Percentiles rank a stretch among this genome's conserved stretches.
Conservation (phyloP, 2,888 invertebrate genomes). For the Oligia latruncula region DNA sequence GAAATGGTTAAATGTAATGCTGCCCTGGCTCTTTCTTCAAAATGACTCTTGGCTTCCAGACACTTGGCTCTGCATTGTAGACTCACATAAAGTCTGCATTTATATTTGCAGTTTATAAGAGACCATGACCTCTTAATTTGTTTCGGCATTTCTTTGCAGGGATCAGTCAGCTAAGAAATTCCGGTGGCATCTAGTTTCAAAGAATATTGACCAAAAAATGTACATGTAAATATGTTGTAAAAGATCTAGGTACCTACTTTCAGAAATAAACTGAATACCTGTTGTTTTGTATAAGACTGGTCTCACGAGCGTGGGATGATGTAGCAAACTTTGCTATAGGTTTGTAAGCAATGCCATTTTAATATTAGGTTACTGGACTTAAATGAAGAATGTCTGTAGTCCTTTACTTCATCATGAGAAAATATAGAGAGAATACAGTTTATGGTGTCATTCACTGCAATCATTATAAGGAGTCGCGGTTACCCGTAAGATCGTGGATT, state of each 20-base stretch:
- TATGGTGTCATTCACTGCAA: not conserved
- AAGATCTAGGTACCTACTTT: not conserved
- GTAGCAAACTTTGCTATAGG: not conserved
- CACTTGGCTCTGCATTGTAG: no score
- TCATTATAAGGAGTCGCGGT: not conserved
- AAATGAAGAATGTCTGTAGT: not conserved
- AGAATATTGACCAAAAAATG: not conserved
- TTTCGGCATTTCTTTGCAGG: not conserved
- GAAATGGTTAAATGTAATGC: no score
- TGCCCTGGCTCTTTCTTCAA: no score
- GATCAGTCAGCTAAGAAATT: no score
- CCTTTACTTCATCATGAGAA: not conserved
- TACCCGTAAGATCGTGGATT: not conserved
- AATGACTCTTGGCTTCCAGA: no score
- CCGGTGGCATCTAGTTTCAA: not conserved
- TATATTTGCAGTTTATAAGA: not conserved
- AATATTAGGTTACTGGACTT: conserved; percentile 14
- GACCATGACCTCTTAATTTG: not conserved
- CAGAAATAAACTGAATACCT: not conserved
- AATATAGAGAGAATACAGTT: not conserved
- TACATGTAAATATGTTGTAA: not conserved
- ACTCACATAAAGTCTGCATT: no score
- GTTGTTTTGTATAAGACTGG: no score
- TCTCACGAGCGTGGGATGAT: conserved; percentile 24
- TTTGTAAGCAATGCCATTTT: conserved; percentile 1